These are phyloP conservation scores for Akabosia matsudoensis DNA, from an alignment of 1,140 invertebrate species.

Conservation along the genomic window DNA sequence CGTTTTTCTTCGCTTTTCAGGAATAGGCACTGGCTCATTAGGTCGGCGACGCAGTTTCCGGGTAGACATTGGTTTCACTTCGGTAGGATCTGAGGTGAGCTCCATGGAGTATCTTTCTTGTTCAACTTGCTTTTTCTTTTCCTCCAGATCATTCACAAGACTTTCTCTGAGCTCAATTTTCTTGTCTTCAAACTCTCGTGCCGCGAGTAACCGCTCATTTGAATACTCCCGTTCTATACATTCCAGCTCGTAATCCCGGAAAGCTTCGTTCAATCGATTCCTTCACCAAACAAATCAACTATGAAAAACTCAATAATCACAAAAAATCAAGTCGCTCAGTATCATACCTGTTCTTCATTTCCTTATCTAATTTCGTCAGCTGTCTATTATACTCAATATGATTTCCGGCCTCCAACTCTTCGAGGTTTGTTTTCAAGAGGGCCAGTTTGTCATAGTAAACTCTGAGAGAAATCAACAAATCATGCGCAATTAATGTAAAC, in stretches of 20 bases:
- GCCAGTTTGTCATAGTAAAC: conserved; percentile 92
- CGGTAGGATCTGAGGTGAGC: conserved; percentile 49
- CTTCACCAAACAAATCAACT: conserved; percentile 51
- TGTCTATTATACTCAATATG: conserved; percentile 82
- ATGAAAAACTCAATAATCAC: not conserved
- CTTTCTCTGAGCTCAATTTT: conserved; percentile 87
- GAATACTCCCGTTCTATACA: conserved; percentile 83
- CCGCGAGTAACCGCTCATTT: conserved; percentile 79
- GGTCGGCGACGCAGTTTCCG: conserved; percentile 84
- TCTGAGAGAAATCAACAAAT: conserved; percentile 55
- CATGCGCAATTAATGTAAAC: conserved; percentile 21
- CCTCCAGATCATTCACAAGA: conserved; percentile 85
- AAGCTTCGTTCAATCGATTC: conserved; percentile 75
- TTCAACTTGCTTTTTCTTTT: conserved; percentile 85
- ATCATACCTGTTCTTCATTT: conserved; percentile 68
- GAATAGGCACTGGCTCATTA: conserved; percentile 85
- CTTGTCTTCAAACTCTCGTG: conserved; percentile 92
- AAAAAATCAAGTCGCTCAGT: too few relatives aligned
- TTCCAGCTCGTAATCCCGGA: conserved; percentile 77
- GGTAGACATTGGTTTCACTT: conserved; percentile 64
- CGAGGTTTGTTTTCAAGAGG: conserved; percentile 81
- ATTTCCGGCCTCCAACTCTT: conserved; percentile 78
- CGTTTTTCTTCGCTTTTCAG: conserved; percentile 66
- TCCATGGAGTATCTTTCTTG: conserved; percentile 73
- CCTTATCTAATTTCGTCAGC: conserved; percentile 75